Evolutionary conservation across 1,140 invertebrate genomes (phyloP).

Genomic region (Hyposmocoma kahamanoa): DNA sequence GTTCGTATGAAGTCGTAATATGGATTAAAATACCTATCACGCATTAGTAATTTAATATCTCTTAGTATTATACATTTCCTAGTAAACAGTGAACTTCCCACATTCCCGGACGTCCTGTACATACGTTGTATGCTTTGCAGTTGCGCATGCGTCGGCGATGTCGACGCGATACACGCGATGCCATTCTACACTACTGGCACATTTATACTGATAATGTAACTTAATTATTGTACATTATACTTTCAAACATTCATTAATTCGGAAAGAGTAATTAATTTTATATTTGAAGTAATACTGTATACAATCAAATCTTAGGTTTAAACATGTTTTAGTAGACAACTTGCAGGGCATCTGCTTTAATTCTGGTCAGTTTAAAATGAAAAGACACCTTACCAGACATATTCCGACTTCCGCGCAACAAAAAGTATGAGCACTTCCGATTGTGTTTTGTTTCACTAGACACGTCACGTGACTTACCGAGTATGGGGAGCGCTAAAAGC

Average conservation of each 20-base stretch:
- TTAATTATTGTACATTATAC: neutral
- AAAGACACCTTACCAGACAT: too few species aligned
- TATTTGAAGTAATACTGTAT: too few species aligned
- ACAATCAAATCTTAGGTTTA: too few species aligned
- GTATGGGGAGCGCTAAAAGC: slow-evolving; percentile 55
- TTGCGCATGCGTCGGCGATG: slow-evolving; percentile 24
- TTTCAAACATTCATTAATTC: too few species aligned
- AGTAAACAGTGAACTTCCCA: slow-evolving; percentile 28
- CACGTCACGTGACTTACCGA: slow-evolving; percentile 49
- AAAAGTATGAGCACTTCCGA: neutral
- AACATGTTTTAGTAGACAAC: too few species aligned
- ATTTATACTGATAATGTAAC: neutral
- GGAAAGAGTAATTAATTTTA: too few species aligned
- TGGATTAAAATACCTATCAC: too few species aligned
- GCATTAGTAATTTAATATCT: neutral
- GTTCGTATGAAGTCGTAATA: too few species aligned
- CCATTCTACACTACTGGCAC: neutral
- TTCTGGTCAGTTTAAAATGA: too few species aligned
- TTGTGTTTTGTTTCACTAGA: neutral
- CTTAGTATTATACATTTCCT: slow-evolving; percentile 25
- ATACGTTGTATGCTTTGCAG: slow-evolving; percentile 15
- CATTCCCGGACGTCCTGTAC: slow-evolving; percentile 41
- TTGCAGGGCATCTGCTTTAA: too few species aligned
- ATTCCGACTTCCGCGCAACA: neutral
- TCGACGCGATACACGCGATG: slow-evolving; percentile 22